Conservation (phyloP, 2,888 invertebrate genomes). For the Leptothorax acervorum region DNA sequence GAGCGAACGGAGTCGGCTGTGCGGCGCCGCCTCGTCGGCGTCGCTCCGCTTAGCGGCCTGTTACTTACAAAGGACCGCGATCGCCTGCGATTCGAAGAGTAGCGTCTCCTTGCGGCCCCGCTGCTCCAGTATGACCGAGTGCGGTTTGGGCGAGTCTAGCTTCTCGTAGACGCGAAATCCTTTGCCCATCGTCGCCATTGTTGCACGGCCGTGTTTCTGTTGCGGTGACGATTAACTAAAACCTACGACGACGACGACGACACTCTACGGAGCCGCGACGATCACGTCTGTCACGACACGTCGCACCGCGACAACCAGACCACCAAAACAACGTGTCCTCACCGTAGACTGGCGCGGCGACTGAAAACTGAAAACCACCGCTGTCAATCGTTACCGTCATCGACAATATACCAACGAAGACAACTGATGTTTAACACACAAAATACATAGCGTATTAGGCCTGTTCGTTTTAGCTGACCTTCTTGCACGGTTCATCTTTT, state of each 20-base stretch:
- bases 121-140: conserved; percentile 96
- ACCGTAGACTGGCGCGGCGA: no score
- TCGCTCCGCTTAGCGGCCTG: no score
- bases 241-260: not conserved
- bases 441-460: no score
- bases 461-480: no score
- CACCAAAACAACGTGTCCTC: no score
- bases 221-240: conserved; percentile 35
- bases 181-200: conserved; percentile 98
- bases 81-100: conserved; percentile 96
- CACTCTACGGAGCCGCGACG: not conserved
- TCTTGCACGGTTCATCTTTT: no score
- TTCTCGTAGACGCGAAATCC: conserved; percentile 96
- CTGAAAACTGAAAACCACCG: no score
- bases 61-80: conserved; percentile 92
- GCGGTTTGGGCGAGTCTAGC: conserved; percentile 93
- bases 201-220: conserved; percentile 56
- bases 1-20: no score
- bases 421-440: no score
- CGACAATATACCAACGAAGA: no score
- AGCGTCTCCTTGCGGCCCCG: conserved; percentile 94
- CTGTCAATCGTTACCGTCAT: no score
- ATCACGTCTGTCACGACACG: not conserved
- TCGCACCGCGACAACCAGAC: no score
- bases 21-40: not conserved